Base-by-base conservation (phyloP, 2,797 vertebrate species). In the Craterocephalus amniculus region DNA sequence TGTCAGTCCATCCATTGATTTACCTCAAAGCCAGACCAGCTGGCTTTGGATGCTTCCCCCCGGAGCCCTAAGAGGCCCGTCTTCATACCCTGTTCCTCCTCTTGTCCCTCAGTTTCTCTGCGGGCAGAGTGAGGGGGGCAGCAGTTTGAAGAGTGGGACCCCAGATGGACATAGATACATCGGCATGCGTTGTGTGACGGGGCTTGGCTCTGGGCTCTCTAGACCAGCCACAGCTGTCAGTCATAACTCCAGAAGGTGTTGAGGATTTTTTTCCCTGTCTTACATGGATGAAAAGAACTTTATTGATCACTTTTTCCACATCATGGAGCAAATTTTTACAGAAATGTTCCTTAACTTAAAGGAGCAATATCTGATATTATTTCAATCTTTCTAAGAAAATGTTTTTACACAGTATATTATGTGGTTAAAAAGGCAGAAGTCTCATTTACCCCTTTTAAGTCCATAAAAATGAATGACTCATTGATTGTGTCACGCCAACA, bases 11-110 rank as follows among this genome's bases (percentile, higher is more conserved):
- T 80, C 73, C 82, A 83, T 87, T 83, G 76, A 83, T 81, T 81
- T 81, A 85, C 65, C 76, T 77, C 74, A 89, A 95, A 96, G 92
- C 94, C 95, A 96, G 95, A 94, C 95, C 95, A 96, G 96, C 96
- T 96, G 96, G 95, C 95, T 96, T 94, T 93, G 93, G 89, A 95
- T 90, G 90, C 89, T 92, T 92, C 90, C 92, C 86, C 52, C 92
- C 87, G 81, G 87, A 87, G 92, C 93, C 90, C 81, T 84, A 83
- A 83, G 93, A 95, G 94, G 94, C 93, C 94, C 87, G 91, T 92
- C 92, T 92, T 95, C 88, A 91, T 94, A 91, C 90, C 91, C 93
- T 89, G 85, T 88, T 91, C 84, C 76, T 95, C 90, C 89, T 90
- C 88, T 90, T 91, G 90, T 94, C 92, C 92, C 89, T 87, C 62